A percentile compares a stretch with the other conserved stretches of the same genome.
phyloP scores from a whole-genome alignment of 2,113 vertebrate species.

The Jacana jacana region DNA sequence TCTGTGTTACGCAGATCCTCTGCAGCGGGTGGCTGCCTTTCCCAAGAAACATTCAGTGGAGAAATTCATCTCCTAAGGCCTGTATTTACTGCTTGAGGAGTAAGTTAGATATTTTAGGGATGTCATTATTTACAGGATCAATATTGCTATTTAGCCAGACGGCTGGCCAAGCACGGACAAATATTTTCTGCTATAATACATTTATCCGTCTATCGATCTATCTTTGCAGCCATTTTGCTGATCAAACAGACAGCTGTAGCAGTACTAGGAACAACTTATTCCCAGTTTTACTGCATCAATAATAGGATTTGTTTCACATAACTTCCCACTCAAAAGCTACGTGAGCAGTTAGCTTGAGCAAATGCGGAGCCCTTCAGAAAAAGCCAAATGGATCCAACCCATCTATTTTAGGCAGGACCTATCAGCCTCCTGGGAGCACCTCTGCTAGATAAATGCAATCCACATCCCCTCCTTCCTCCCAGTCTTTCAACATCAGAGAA shows the following conservation, averaged over 20 bases:
- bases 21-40: not conserved
- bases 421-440: not conserved
- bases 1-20: not conserved
- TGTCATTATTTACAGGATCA: conserved; percentile 11
- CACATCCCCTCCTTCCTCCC: not conserved
- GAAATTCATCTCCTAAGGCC: not conserved
- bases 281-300: not conserved
- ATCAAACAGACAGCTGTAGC: not conserved
- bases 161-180: not conserved
- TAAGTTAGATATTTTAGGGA: not conserved
- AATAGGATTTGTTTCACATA: not conserved
- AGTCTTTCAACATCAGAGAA: not conserved
- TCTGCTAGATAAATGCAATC: not conserved
- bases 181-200: not conserved
- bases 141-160: not conserved
- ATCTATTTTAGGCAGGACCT: not conserved
- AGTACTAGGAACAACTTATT: not conserved
- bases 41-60: not conserved
- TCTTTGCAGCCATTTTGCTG: not conserved
- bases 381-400: not conserved
- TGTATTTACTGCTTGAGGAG: not conserved
- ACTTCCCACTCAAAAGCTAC: not conserved
- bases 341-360: not conserved
- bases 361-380: not conserved
- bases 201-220: not conserved